These are phyloP conservation scores for Chanos chanos DNA, from an alignment of 2,797 vertebrate species.

Conservation along the genomic window DNA sequence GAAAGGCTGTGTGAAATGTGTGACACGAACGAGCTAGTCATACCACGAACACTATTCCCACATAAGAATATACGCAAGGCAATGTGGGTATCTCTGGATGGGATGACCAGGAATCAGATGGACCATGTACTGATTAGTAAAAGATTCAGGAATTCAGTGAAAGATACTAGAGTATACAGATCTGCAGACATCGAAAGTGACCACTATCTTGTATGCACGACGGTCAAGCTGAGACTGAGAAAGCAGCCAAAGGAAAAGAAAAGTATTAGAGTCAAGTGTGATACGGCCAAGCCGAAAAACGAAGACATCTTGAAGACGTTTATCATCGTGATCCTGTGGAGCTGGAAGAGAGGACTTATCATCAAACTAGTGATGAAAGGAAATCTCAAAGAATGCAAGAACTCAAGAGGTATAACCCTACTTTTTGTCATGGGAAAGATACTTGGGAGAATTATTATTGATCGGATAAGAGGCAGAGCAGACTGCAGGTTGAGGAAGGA, in stretches of 20 bases:
- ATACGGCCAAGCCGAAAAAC: too few relatives aligned
- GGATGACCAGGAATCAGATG: neutral
- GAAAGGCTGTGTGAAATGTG: constrained; percentile 3
- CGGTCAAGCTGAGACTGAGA: neutral
- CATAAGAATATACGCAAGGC: neutral
- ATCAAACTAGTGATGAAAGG: constrained; percentile 4
- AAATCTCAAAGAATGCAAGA: constrained; percentile 5
- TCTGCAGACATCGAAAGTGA: neutral
- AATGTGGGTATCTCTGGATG: constrained; percentile 8
- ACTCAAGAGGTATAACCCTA: neutral
- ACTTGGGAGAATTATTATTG: neutral
- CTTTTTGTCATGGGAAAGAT: neutral
- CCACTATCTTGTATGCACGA: neutral
- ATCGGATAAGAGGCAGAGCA: neutral
- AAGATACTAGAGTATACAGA: neutral
- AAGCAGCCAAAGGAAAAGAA: neutral
- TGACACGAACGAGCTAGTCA: constrained; percentile 5
- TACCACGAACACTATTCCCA: neutral
- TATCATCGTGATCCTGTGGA: too few relatives aligned
- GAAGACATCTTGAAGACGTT: too few relatives aligned
- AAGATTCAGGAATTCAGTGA: neutral
- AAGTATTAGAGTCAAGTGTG: too few relatives aligned
- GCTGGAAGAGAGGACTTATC: neutral
- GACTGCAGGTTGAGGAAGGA: neutral
- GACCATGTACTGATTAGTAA: constrained; percentile 2